Percentiles rank a stretch among this genome's conserved stretches.
Conservation (phyloP, 1,140 invertebrate species). For the Drosophila subobscura region DNA sequence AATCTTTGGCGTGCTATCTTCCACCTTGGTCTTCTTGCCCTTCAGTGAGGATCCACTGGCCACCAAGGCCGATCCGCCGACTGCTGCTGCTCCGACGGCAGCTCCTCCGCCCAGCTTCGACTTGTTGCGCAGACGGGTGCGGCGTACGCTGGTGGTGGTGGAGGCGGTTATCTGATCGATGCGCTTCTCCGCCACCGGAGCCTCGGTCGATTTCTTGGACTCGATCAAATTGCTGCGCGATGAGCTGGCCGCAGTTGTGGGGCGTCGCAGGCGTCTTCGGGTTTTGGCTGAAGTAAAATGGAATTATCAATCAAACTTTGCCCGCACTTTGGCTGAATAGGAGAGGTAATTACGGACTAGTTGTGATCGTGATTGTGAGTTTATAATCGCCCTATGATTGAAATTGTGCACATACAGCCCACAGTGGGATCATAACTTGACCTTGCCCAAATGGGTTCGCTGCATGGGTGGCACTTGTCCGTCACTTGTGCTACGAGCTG, state of each 20-base stretch:
- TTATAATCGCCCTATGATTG: conserved; percentile 1
- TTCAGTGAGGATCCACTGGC: conserved; percentile 83
- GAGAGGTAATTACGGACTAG: too few relatives aligned
- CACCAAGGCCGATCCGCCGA: conserved; percentile 86
- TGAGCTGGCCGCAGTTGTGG: conserved; percentile 84
- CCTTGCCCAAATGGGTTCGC: conserved; percentile 38
- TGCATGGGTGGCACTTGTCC: conserved; percentile 21
- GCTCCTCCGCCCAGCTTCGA: conserved; percentile 84
- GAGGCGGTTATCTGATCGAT: conserved; percentile 86
- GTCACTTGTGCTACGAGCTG: conserved; percentile 8
- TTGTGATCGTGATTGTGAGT: neutral
- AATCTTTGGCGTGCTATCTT: conserved; percentile 87
- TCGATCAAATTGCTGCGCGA: conserved; percentile 83
- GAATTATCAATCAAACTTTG: neutral
- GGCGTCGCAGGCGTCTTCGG: conserved; percentile 85
- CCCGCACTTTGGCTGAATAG: too few relatives aligned
- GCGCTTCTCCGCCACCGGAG: conserved; percentile 83
- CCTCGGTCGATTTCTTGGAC: conserved; percentile 82
- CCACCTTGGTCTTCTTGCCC: conserved; percentile 87
- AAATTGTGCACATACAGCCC: conserved; percentile 19
- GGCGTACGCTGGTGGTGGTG: conserved; percentile 85
- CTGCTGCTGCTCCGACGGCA: conserved; percentile 86
- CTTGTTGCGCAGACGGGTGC: conserved; percentile 88
- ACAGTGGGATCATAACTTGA: conserved; percentile 36
- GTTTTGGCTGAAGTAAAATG: conserved; percentile 64